A percentile compares a stretch with the other conserved stretches of the same genome.
phyloP scores from a whole-genome alignment of 2,888 invertebrate genomes.

The Drosophila peninsularis region DNA sequence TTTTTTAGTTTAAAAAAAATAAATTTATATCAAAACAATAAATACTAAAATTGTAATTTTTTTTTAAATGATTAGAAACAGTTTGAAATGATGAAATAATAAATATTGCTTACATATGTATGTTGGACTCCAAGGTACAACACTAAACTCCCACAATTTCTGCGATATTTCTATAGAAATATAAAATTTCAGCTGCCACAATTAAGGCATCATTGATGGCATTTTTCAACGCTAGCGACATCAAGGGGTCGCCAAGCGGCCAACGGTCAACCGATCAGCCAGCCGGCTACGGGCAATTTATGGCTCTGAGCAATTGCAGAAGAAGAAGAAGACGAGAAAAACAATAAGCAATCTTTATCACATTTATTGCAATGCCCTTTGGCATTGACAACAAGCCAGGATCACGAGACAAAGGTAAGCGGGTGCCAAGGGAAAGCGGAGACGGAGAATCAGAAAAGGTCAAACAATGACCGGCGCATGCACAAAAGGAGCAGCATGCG shows the following conservation, averaged over 20 bases:
- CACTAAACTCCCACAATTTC: constrained; percentile 67
- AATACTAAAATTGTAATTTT: too few species aligned
- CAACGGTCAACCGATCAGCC: constrained; percentile 42
- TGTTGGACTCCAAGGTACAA: not conserved
- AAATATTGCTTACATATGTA: too few species aligned
- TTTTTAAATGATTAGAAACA: too few species aligned
- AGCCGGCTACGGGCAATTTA: constrained; percentile 65
- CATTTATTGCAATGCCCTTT: constrained; percentile 73
- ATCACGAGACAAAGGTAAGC: constrained; percentile 56
- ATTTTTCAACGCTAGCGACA: constrained; percentile 50
- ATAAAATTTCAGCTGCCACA: constrained; percentile 70
- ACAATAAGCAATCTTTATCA: constrained; percentile 71
- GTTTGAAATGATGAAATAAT: too few species aligned
- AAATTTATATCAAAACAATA: too few species aligned
- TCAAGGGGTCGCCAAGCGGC: constrained; percentile 28
- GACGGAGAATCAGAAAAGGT: constrained; percentile 61
- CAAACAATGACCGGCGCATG: constrained; percentile 60
- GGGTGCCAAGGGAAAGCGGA: constrained; percentile 52
- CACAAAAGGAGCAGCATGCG: constrained; percentile 55
- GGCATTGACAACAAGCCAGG: constrained; percentile 62
- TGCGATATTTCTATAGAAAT: constrained; percentile 51
- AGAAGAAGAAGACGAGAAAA: constrained; percentile 16
- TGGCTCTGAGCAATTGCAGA: constrained; percentile 62
- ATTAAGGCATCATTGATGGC: constrained; percentile 77
- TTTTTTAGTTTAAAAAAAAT: too few species aligned